Evolutionary conservation across 2,797 vertebrate species (phyloP).

Genomic region (Pitangus sulphuratus): DNA sequence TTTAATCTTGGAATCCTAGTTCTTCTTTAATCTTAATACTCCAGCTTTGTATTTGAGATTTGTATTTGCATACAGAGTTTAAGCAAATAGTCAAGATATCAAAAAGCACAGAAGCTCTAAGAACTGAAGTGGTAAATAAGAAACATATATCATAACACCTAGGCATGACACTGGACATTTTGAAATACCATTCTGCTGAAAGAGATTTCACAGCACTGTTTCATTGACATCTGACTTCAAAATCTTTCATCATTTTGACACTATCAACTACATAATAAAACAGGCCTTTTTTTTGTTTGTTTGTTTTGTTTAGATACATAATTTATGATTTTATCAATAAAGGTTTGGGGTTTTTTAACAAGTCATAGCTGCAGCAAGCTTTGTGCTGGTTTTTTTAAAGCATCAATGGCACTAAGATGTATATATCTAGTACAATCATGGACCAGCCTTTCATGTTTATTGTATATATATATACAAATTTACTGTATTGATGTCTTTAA

Average conservation of each 20-base stretch:
- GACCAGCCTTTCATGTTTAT: background rate
- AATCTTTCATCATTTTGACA: constrained; percentile 41
- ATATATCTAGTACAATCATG: background rate
- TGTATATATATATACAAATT: background rate
- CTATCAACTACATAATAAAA: constrained; percentile 4
- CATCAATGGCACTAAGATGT: background rate
- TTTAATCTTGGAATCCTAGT: constrained; percentile 42
- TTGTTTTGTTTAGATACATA: constrained; percentile 36
- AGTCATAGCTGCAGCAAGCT: background rate
- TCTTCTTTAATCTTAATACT: constrained; percentile 59
- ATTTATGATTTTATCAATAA: constrained; percentile 60
- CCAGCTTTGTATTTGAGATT: constrained; percentile 26
- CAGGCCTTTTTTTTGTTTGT: background rate
- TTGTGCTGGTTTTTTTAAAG: constrained; percentile 11
- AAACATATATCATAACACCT: constrained; percentile 15
- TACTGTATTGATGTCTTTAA: background rate
- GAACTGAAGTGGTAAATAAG: constrained; percentile 33
- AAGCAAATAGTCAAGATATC: constrained; percentile 35
- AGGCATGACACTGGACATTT: background rate
- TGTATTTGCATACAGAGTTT: constrained; percentile 42
- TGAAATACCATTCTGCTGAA: background rate
- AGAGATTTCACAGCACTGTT: background rate
- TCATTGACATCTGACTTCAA: constrained; percentile 9
- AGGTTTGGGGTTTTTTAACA: background rate
- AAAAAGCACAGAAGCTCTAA: constrained; percentile 27